Conservation (phyloP, 2,113 vertebrate species). For the Mustela lutreola region DNA sequence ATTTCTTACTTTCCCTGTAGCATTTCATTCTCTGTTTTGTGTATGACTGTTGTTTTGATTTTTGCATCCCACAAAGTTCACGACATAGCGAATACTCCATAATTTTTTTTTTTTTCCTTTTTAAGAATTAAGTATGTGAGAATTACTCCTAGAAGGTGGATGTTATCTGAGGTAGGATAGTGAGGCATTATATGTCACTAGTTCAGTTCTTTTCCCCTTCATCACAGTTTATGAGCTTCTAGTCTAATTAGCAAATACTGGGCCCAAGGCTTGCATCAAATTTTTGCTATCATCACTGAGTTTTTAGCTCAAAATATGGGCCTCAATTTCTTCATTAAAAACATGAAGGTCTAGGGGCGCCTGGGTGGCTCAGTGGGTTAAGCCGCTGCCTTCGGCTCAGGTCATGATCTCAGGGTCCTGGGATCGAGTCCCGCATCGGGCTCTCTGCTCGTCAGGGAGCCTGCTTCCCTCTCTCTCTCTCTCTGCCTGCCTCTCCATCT, state of each 20-base stretch:
- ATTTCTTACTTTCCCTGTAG: neutral
- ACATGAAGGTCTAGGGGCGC: neutral
- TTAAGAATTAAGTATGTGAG: neutral
- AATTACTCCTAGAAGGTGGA: neutral
- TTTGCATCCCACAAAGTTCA: neutral
- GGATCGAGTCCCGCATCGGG: no score
- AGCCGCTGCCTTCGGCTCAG: no score
- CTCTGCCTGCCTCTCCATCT: no score
- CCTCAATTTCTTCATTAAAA: conserved; percentile 25
- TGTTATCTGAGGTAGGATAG: neutral
- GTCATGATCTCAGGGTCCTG: no score
- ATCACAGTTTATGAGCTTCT: conserved; percentile 12
- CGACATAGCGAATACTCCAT: neutral
- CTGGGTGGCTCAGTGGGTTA: no score
- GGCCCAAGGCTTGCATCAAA: neutral
- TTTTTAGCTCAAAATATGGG: neutral
- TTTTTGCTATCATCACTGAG: neutral
- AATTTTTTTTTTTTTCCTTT: neutral
- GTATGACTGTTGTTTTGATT: neutral
- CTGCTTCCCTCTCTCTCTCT: no score
- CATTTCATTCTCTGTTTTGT: neutral
- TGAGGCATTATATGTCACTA: neutral
- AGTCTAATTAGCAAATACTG: conserved; percentile 5
- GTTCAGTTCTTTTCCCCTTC: neutral
- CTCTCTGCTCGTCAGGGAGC: no score